Conservation (phyloP, 2,113 vertebrate genomes). For the Spilogale gracilis region DNA sequence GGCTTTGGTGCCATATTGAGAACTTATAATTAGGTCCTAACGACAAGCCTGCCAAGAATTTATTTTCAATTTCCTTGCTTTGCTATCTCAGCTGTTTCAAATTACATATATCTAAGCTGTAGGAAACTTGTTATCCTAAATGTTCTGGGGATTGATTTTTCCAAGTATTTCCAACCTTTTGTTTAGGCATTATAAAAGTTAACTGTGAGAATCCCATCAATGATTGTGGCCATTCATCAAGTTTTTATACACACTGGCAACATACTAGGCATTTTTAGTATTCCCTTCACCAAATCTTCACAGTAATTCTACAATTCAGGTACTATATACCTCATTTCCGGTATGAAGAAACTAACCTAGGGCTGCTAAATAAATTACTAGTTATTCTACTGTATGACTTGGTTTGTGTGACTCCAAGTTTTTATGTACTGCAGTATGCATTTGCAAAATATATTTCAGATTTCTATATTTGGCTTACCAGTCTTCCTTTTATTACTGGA, state of each 20-base stretch:
- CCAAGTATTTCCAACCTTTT: constrained; percentile 9
- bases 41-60: constrained; percentile 55
- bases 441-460: background rate
- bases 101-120: constrained; percentile 21
- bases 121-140: constrained; percentile 16
- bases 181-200: constrained; percentile 42
- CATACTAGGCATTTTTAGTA: background rate
- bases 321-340: background rate
- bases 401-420: constrained; percentile 11
- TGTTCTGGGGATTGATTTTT: constrained; percentile 33
- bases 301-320: background rate
- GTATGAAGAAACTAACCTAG: background rate
- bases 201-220: background rate
- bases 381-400: background rate
- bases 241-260: background rate
- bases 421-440: background rate
- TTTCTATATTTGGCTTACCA: background rate
- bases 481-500: background rate
- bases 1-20: constrained; percentile 42
- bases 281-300: background rate
- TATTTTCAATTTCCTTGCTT: constrained; percentile 64
- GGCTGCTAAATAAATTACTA: background rate
- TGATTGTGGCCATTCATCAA: background rate
- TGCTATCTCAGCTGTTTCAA: constrained; percentile 64
- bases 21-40: constrained; percentile 65